Evolutionary conservation across 2,113 vertebrate genomes (phyloP).

Genomic region (Microcebus jonahi): DNA sequence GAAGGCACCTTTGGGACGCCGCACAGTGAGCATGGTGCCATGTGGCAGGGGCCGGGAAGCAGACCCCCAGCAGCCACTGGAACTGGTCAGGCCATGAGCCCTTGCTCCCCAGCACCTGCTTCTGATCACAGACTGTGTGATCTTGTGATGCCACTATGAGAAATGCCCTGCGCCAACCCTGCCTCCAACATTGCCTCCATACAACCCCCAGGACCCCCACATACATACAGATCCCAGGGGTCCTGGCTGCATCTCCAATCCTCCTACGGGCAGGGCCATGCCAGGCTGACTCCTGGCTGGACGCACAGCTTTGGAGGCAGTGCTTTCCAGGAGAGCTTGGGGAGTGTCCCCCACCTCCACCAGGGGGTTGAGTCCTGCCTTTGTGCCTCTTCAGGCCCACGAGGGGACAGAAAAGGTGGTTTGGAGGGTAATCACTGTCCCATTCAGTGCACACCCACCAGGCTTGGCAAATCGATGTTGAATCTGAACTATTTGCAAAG

Average conservation of each 20-base stretch:
- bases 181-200: fast-evolving
- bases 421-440: background rate
- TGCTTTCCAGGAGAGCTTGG: background rate
- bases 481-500: constrained; percentile 8
- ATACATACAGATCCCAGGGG: background rate
- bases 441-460: background rate
- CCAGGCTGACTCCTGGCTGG: background rate
- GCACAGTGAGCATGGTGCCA: fast-evolving
- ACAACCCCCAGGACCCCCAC: background rate
- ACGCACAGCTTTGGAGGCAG: too few relatives aligned
- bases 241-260: background rate
- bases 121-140: fast-evolving
- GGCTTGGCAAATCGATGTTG: background rate
- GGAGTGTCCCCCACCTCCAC: background rate
- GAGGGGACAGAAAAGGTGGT: background rate
- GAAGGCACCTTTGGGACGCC: background rate
- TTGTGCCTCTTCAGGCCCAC: background rate
- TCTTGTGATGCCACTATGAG: fast-evolving
- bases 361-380: background rate
- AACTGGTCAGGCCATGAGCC: fast-evolving
- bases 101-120: background rate
- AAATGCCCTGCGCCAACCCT: background rate
- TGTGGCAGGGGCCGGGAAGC: background rate
- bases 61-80: background rate
- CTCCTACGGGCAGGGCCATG: background rate